Evolutionary conservation across 2,888 invertebrate species (phyloP), one percentile per base, ranked within the genome.

Genomic region (Argyra leucocephala): DNA sequence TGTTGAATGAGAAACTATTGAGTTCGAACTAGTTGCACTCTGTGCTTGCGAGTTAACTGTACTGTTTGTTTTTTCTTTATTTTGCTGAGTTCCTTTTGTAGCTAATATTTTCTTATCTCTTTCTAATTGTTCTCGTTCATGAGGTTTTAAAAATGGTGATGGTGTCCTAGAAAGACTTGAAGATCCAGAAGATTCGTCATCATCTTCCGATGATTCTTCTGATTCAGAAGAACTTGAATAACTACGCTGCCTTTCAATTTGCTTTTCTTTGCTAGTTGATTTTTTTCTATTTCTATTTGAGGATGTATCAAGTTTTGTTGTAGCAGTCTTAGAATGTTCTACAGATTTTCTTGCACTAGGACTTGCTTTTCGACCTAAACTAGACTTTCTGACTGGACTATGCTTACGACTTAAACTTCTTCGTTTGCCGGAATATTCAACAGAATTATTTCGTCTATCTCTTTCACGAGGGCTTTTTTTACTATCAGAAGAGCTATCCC

Each of bases 81-180:
- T 65, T n/a, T 65, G 67, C 59, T 23, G 59, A 21, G 21, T 6
- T 31, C n/a, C 3, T 61, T 61, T 61, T 26, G 61, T n/a, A 10
- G 21, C n/a, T 26, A 21, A 26, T n/a, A 61, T 6, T 26, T 61
- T 61, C 21, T 61, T 61, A 7, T 61, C 61, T 61, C n/a, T 61
- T 74, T 77, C 66, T 22, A 22, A 4, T 22, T 36, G 21, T 7
- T 75, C 71, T 26, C 76, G 73, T 72, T 81, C 80, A 67, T 83
- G 82, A 22, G 80, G 75, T 71, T 82, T 88, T 68, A 91, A 86
- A 78, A 92, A 91, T 60, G 92, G 91, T 21, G 92, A 91, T 18
- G 92, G 91, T 0, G 91, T 92, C 69, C 91, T 84, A n/a, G 92
- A 92, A 60, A 91, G 82, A 74, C 91, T 91, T 76, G 85, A 84